These are phyloP conservation scores for Pogonocichla stellata DNA, from an alignment of 2,113 vertebrate genomes.

Conservation along the genomic window DNA sequence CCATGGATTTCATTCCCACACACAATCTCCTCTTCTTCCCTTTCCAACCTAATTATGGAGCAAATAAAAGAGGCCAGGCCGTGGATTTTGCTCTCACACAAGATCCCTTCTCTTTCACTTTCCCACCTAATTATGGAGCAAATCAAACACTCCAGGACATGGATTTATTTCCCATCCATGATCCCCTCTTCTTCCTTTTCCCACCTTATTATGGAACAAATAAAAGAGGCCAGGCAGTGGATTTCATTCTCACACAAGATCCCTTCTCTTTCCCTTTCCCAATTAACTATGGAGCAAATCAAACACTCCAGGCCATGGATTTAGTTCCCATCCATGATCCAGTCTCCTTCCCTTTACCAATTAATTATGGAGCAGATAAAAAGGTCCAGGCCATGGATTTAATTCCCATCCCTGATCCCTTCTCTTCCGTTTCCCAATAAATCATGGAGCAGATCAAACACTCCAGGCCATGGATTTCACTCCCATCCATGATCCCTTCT, in stretches of 20 bases:
- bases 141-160: accelerated
- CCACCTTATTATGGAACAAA: accelerated
- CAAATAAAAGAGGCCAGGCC: accelerated
- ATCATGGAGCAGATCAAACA: neutral
- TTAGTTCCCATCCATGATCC: accelerated
- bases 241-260: accelerated
- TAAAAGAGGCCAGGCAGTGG: neutral
- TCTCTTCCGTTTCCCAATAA: neutral
- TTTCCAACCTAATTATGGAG: accelerated
- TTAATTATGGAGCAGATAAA: accelerated
- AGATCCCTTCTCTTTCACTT: too few species aligned
- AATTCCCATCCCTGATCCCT: accelerated
- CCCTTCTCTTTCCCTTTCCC: too few species aligned
- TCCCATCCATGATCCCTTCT: too few species aligned
- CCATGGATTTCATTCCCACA: accelerated
- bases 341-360: neutral
- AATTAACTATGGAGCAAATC: accelerated
- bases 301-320: neutral
- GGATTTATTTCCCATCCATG: neutral
- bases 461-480: too few species aligned
- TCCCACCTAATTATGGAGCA: accelerated
- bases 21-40: neutral
- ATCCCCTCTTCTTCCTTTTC: neutral
- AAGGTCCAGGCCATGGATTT: neutral
- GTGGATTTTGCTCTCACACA: neutral